Base-by-base conservation (phyloP, 2,888 invertebrate genomes). In the Scaptodrosophila latifasciaeformis region DNA sequence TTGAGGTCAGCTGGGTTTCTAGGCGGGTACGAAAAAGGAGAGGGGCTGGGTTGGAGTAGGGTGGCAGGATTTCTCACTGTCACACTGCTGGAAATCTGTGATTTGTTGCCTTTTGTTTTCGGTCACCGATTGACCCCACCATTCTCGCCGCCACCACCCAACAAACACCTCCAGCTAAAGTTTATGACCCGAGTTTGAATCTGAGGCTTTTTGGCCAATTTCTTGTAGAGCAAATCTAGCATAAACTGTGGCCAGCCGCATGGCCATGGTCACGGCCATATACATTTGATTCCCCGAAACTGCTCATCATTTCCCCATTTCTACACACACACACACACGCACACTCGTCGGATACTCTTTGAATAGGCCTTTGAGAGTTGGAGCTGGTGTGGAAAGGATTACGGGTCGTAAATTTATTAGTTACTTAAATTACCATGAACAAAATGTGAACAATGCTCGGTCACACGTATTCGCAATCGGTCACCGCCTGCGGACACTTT, bases 391-490 rank as follows among this genome's bases (percentile, higher is more conserved):
- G 7, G 24, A 24, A 24, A 24, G 24, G 24, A 24, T 24, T 24
- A 24, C 24, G 3, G 24, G 24, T 24, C 24, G 24, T 24, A 24
- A 24, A 24, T 24, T 24, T 24, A 24, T 49, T 30, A 40, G 42
- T 49, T 49, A 49, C 40, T 49, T 49, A 49, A 49, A 49, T 49
- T 42, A 49, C 49, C 42, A 42, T 49, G 42, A 40, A 49, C 40
- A 40, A 29, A 35, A 13, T 42, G 49, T 49, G 31, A 42, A 30
- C 42, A 29, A 34, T 42, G 42, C 13, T 42, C 42, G 40, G 49
- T 49, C 49, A 31, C 40, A 49, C 42, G 42, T 49, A 49, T 12
- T 42, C 29, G 42, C 42, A 49, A 49, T 42, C 49, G 49, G 30
- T 49, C 49, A 49, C 29, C 42, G 37, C 17, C 40, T 19, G 21